Evolutionary conservation across 2,888 invertebrate genomes (phyloP).

Genomic region (Ethmia dodecea): DNA sequence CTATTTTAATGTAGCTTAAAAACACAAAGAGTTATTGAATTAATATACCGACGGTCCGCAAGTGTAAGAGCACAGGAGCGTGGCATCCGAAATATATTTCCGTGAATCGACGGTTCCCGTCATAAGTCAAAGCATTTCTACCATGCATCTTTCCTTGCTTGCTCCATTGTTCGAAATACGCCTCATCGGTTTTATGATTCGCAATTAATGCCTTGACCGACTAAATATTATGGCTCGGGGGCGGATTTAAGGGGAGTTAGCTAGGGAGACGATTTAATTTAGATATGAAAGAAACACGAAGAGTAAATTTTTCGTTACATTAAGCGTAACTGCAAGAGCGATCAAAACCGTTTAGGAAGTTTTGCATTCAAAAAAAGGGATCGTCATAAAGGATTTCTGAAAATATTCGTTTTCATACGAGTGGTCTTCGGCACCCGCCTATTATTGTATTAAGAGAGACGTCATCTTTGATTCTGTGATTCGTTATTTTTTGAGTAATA

Average conservation of each 20-base stretch:
- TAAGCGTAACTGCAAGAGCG: too few relatives aligned
- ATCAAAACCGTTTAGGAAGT: too few relatives aligned
- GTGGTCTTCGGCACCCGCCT: too few relatives aligned
- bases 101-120: conserved; percentile 33
- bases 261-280: conserved; percentile 9
- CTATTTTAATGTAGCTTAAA: too few relatives aligned
- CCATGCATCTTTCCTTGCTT: conserved; percentile 40
- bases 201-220: conserved; percentile 56
- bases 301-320: neutral
- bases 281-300: neutral
- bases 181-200: conserved; percentile 59
- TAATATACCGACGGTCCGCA: conserved; percentile 23
- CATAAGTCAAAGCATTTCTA: conserved; percentile 49
- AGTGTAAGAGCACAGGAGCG: conserved; percentile 50
- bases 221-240: conserved; percentile 46
- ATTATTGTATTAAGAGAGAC: too few relatives aligned
- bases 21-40: too few relatives aligned
- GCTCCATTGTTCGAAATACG: conserved; percentile 35
- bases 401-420: too few relatives aligned
- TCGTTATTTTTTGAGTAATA: too few relatives aligned
- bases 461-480: too few relatives aligned
- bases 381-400: too few relatives aligned
- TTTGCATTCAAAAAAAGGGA: too few relatives aligned
- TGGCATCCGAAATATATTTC: conserved; percentile 53
- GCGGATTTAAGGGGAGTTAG: conserved; percentile 26